A percentile compares a stretch with the other conserved stretches of the same genome.
These are phyloP conservation scores for Teleogryllus occipitalis DNA, from an alignment of 1,140 invertebrate genomes.

Conservation along the genomic window DNA sequence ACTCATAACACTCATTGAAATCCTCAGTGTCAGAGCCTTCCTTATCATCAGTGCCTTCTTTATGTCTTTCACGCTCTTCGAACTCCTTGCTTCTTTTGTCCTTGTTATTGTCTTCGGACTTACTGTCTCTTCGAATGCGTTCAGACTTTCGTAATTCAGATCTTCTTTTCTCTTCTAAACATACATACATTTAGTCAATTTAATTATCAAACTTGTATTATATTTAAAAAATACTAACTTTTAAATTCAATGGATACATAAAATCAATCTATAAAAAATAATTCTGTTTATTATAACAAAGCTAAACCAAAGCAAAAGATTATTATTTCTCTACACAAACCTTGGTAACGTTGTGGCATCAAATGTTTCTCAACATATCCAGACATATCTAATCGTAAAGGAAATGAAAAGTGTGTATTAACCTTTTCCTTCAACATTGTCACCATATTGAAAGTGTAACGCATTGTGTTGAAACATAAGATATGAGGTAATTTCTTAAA, in stretches of 20 bases:
- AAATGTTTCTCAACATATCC: constrained; percentile 90
- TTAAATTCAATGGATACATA: too few species aligned
- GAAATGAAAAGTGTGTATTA: constrained; percentile 96
- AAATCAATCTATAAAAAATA: too few species aligned
- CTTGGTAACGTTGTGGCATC: constrained; percentile 78
- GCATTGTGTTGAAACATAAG: constrained; percentile 93
- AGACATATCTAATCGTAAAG: constrained; percentile 84
- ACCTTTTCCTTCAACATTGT: constrained; percentile 97
- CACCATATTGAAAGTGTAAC: constrained; percentile 97
- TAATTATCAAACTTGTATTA: too few species aligned
- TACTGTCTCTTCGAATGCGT: constrained; percentile 39
- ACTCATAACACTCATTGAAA: constrained; percentile 59
- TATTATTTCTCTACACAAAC: constrained; percentile 29
- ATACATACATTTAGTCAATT: neutral
- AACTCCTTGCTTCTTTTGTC: constrained; percentile 31
- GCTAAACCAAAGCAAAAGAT: too few species aligned
- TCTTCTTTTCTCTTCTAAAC: constrained; percentile 47
- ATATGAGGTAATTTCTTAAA: constrained; percentile 90
- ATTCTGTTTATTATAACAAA: too few species aligned
- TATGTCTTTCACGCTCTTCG: constrained; percentile 27
- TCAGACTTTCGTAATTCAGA: constrained; percentile 33
- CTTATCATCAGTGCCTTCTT: constrained; percentile 31
- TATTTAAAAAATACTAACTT: too few species aligned
- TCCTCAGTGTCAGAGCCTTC: constrained; percentile 26
- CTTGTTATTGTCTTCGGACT: constrained; percentile 35